A percentile compares a stretch with the other conserved stretches of the same genome.
These are phyloP conservation scores for Oryctes rhinoceros DNA, from an alignment of 1,140 invertebrate genomes.

Conservation along the genomic window DNA sequence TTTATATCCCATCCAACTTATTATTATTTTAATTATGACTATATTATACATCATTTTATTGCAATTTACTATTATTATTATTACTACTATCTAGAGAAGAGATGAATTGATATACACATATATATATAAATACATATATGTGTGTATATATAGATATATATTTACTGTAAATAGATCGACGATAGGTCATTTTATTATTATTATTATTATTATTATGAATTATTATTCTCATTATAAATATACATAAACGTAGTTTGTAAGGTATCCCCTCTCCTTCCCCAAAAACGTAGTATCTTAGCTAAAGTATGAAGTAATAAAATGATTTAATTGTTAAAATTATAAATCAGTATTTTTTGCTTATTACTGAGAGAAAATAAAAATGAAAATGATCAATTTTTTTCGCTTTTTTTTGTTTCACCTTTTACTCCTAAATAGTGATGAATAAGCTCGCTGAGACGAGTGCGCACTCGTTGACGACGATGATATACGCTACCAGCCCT, in stretches of 20 bases:
- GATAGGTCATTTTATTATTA: constrained; percentile 14
- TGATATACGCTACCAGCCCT: too few relatives aligned
- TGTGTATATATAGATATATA: neutral
- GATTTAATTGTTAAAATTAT: constrained; percentile 1
- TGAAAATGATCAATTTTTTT: neutral
- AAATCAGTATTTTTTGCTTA: constrained; percentile 29
- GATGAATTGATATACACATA: neutral
- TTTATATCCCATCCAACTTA: constrained; percentile 22
- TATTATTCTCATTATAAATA: constrained; percentile 18
- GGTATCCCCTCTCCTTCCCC: neutral
- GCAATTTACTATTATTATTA: neutral
- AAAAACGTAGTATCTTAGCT: constrained; percentile 2
- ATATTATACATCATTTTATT: constrained; percentile 10
- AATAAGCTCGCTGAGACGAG: too few relatives aligned
- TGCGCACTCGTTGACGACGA: too few relatives aligned
- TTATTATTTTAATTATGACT: constrained; percentile 31
- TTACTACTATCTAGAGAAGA: neutral
- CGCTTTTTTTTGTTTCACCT: neutral
- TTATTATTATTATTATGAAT: constrained; percentile 17
- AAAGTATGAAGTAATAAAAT: constrained; percentile 15
- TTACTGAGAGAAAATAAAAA: constrained; percentile 23
- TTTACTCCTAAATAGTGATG: neutral
- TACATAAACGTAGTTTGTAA: neutral
- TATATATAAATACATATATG: too few relatives aligned
- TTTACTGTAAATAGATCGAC: constrained; percentile 9